Conservation (phyloP, 2,113 vertebrate species). For the Aviceda subcristata region DNA sequence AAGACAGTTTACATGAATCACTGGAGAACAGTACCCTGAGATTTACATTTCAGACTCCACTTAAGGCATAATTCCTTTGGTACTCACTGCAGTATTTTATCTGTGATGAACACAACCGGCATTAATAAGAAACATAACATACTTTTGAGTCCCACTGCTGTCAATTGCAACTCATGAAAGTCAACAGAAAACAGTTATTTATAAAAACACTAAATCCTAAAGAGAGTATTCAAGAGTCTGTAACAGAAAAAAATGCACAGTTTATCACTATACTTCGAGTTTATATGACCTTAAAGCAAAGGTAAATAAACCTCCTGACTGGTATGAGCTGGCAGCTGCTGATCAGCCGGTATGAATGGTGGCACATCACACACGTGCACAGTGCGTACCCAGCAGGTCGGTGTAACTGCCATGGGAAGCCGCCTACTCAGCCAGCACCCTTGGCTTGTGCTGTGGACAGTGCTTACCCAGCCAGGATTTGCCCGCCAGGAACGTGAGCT, state of each 20-base stretch:
- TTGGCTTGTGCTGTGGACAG: not conserved
- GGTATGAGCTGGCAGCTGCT: not conserved
- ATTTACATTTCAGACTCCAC: conserved; percentile 4
- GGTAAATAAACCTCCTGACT: not conserved
- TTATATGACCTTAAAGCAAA: not conserved
- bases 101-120: not conserved
- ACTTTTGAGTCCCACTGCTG: conserved; percentile 4
- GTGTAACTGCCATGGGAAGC: too few relatives aligned
- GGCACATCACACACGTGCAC: not conserved
- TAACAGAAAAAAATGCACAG: not conserved
- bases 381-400: not conserved
- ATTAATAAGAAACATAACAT: conserved; percentile 17
- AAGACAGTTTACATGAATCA: not conserved
- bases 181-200: conserved; percentile 32
- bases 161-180: not conserved
- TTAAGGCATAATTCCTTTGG: not conserved
- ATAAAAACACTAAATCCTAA: not conserved
- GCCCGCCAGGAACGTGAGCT: not conserved
- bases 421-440: not conserved
- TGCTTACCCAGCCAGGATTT: not conserved
- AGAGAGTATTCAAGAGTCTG: not conserved
- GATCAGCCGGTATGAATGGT: fast-evolving
- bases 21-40: not conserved
- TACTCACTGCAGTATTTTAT: not conserved
- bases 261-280: not conserved